Conservation (phyloP, 2,888 invertebrate species). For the Apodemia hepburni region DNA sequence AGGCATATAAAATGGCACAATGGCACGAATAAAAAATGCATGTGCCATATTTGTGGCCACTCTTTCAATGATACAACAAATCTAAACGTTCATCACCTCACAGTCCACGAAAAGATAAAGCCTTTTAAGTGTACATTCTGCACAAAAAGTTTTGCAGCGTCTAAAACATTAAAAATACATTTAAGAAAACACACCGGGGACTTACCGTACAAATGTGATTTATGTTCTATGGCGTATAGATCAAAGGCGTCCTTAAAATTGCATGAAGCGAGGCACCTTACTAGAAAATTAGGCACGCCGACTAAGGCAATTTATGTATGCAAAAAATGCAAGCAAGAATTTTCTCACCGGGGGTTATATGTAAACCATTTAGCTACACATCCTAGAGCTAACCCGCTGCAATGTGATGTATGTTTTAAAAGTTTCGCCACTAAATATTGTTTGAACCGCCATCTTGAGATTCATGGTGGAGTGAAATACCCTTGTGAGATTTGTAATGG, state of each 20-base stretch:
- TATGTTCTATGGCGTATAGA: not conserved
- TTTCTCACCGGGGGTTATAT: not conserved
- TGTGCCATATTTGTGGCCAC: not conserved
- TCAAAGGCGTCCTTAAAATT: not conserved
- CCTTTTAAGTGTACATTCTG: not conserved
- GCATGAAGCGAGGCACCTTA: not conserved
- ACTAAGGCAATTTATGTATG: not conserved
- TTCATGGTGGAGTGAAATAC: not conserved
- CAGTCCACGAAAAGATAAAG: conserved; percentile 9
- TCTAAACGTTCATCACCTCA: not conserved
- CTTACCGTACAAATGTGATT: not conserved
- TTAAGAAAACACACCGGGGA: not conserved
- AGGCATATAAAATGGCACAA: not conserved
- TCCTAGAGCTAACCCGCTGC: not conserved
- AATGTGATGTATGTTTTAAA: not conserved
- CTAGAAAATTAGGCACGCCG: not conserved
- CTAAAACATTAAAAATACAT: not conserved
- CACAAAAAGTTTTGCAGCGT: not conserved
- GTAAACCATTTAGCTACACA: not conserved
- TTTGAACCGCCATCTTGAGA: not conserved
- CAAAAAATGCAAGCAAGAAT: not conserved
- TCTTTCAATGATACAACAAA: not conserved
- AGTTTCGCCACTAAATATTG: not conserved
- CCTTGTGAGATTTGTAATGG: not conserved
- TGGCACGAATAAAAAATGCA: not conserved